These are phyloP conservation scores for Eutolmus rufibarbis DNA, from an alignment of 2,888 invertebrate genomes.

Conservation along the genomic window DNA sequence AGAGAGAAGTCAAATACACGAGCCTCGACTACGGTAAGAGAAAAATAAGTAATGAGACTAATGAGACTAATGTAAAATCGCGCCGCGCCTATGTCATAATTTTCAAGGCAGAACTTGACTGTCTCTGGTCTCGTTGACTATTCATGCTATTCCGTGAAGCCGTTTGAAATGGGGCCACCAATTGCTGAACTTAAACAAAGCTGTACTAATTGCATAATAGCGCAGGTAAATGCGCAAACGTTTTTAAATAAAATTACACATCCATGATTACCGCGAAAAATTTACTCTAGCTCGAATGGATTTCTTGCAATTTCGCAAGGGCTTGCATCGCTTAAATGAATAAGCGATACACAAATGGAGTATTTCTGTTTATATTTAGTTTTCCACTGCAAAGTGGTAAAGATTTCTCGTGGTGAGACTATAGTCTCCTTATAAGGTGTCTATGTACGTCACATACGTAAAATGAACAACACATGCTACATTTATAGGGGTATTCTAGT, in stretches of 20 bases:
- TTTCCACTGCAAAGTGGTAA: not conserved
- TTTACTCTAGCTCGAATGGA: not conserved
- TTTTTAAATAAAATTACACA: constrained; percentile 44
- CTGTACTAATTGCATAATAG: constrained; percentile 45
- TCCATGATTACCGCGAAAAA: not conserved
- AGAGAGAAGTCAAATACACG: not conserved
- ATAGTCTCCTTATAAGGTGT: not conserved
- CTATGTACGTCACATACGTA: not conserved
- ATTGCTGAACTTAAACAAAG: constrained; percentile 44
- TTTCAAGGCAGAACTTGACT: not conserved
- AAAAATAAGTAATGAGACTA: not conserved
- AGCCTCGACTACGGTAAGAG: not conserved
- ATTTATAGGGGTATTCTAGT: too few relatives aligned
- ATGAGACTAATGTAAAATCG: not conserved
- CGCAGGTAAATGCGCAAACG: constrained; percentile 42
- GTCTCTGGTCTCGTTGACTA: not conserved
- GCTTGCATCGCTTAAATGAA: not conserved
- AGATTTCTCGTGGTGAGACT: not conserved
- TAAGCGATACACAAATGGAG: not conserved
- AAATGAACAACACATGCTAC: too few relatives aligned
- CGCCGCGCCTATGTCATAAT: constrained; percentile 10
- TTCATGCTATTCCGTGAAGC: constrained; percentile 39
- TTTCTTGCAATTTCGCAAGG: not conserved
- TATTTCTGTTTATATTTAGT: not conserved
- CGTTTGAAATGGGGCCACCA: constrained; percentile 42